Evolutionary conservation across 1,140 invertebrate genomes (phyloP), one percentile per base, ranked within the genome.

Genomic region (Caerostris darwini): DNA sequence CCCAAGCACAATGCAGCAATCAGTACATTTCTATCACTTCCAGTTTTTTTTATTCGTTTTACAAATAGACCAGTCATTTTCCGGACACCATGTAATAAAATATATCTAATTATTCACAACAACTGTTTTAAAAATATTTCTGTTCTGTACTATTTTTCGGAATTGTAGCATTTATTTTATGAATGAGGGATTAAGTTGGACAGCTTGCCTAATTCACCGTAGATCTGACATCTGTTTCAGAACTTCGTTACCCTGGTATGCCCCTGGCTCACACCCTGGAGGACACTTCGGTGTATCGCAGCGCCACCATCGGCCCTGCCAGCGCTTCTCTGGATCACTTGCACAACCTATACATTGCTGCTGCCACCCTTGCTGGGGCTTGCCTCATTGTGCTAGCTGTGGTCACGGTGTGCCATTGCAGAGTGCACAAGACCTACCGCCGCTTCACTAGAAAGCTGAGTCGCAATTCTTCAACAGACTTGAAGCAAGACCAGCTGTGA

Each of bases 341-440:
- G 94, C 97, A 98, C 96, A 97, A 97, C 96, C 97, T 97, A 87
- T 97, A 97, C 96, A 97, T 97, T 95, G 97, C 97, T 19, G 97
- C 97, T 54, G 97, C 97, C 53, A 97, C 97, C 0, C 96, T 98
- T 57, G 97, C 97, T 50, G 97, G 97, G 64, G 97, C 97, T 57
- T 97, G 97, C 85, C 96, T 97, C 93, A 97, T 97, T 94, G 97
- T 97, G 87, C 96, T 97, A n/a, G 96, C 97, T 71, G 97, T 97
- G 95, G 97, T 98, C 95, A 97, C 97, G 12, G 96, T 96, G 6
- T 97, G 97, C 95, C 97, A 97, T 95, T 97, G 97, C 96, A 97
- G 97, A 92, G 97, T 97, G 87, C 97, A 97, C 96, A 97, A 94
- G 95, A 97, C 97, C 0, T 97, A 97, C 95, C 97, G 97, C 94